Base-by-base conservation (phyloP, 1,140 invertebrate species). In the Oscheius sp. region DNA sequence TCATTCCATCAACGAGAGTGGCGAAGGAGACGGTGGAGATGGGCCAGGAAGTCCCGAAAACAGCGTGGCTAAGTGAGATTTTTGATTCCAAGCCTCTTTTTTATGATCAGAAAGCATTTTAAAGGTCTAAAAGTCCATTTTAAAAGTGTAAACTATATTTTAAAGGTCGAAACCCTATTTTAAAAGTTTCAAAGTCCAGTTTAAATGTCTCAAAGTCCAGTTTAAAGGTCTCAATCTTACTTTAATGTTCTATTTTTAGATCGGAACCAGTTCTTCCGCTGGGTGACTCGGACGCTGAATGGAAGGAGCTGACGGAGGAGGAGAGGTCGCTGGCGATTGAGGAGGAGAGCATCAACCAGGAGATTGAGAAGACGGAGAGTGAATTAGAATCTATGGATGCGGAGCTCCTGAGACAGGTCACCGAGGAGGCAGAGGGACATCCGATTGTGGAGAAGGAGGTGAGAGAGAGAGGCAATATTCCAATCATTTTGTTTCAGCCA, bases 271-370 rank as follows among this genome's bases (percentile, higher is more conserved):
- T 63, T 10, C 26, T 34, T 15, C n/a, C n/a, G 36, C 35, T 32
- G 61, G 15, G 28, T 2, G 69, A 71, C 34, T 35, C 35, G 38
- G 69, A 71, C 42, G n/a, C 70, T 20, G 73, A 81, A 65, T 80
- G 79, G 79, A 31, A 70, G 32, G 79, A 80, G 23, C 73, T 80
- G 75, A 80, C 79, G 2, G 80, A 79, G 38, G 79, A 80, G 35
- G 79, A 80, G 31, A 71, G 79, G 52, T 77, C 73, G 4, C 55
- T 80, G 34, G 79, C 78, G 3, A 68, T 80, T 0, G 79, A 81
- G 61, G 79, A 80, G 38, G 64, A 77, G 28, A 81, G 79, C 67
- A 45, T 80, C 35, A 79, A 80, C 20, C 73, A 80, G 20, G 79
- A 81, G 32, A 80, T 80, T 31, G 73, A 81, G 18, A 76, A 81